Conservation (phyloP, 2,113 vertebrate species). For the Cnemophilus loriae region DNA sequence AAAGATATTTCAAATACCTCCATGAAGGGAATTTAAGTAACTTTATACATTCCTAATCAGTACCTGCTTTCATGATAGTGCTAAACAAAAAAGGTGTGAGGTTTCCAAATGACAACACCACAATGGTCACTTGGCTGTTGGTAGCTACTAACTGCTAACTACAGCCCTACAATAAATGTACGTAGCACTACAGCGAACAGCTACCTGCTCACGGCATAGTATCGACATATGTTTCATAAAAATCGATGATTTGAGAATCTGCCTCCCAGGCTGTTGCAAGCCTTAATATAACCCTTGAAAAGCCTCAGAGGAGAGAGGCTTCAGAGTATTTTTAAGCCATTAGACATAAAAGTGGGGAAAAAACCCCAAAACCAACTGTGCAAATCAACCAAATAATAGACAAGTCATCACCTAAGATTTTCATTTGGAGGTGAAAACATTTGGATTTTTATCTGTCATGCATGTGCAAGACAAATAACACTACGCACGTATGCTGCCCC, state of each 20-base stretch:
- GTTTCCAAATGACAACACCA: background rate
- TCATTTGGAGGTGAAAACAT: background rate
- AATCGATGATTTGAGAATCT: background rate
- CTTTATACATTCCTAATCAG: background rate
- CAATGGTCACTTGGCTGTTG: too few relatives aligned
- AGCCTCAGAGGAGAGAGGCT: background rate
- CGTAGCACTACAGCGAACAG: fast-evolving
- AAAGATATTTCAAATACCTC: background rate
- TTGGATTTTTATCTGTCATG: background rate
- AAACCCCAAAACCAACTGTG: fast-evolving
- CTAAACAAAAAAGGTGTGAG: background rate
- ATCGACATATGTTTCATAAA: background rate
- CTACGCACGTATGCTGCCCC: too few relatives aligned
- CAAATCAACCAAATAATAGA: background rate
- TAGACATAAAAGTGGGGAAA: background rate
- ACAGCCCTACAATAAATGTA: background rate
- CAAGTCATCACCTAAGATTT: background rate
- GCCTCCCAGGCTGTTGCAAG: background rate
- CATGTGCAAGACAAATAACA: background rate
- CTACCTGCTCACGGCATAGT: background rate
- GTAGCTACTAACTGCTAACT: too few relatives aligned
- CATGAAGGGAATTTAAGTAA: background rate
- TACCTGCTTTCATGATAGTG: background rate
- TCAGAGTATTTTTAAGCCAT: background rate
- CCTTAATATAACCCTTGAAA: background rate